phyloP scores from a whole-genome alignment of 2,888 invertebrate genomes.

The Rhagophthalmus giganteus region DNA sequence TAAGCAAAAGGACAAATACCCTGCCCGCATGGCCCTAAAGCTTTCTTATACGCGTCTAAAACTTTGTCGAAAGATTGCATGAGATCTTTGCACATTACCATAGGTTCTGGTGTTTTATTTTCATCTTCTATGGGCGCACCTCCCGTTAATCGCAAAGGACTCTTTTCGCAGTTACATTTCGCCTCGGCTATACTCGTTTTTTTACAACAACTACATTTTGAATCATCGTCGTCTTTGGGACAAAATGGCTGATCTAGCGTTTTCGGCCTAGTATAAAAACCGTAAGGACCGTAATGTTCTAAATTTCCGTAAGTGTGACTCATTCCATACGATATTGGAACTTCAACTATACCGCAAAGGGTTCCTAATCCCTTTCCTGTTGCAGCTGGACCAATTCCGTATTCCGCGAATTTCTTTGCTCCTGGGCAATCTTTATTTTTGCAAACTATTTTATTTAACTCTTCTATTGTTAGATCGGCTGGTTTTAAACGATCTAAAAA shows the following conservation, averaged over 20 bases:
- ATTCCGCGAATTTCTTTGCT: constrained; percentile 50
- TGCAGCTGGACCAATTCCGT: constrained; percentile 52
- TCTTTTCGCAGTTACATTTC: neutral
- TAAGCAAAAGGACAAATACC: constrained; percentile 47
- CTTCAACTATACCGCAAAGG: constrained; percentile 38
- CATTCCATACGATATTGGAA: constrained; percentile 44
- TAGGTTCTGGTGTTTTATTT: constrained; percentile 38
- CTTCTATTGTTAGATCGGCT: constrained; percentile 38
- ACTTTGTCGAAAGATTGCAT: constrained; percentile 51
- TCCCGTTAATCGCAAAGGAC: constrained; percentile 35
- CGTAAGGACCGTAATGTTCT: constrained; percentile 48
- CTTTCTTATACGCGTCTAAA: constrained; percentile 47
- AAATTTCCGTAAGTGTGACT: constrained; percentile 49
- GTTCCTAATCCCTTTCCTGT: constrained; percentile 48
- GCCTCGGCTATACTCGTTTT: neutral
- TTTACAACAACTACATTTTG: no score
- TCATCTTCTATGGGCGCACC: constrained; percentile 35
- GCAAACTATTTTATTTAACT: constrained; percentile 43
- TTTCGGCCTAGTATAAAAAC: constrained; percentile 40
- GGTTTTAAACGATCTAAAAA: constrained; percentile 9
- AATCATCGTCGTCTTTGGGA: no score
- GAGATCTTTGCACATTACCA: constrained; percentile 48
- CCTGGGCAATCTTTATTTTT: constrained; percentile 51
- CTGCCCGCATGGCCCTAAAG: constrained; percentile 50
- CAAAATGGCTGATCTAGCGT: neutral